Evolutionary conservation across 2,797 vertebrate genomes (phyloP).

Genomic region (Champsocephalus gunnari): DNA sequence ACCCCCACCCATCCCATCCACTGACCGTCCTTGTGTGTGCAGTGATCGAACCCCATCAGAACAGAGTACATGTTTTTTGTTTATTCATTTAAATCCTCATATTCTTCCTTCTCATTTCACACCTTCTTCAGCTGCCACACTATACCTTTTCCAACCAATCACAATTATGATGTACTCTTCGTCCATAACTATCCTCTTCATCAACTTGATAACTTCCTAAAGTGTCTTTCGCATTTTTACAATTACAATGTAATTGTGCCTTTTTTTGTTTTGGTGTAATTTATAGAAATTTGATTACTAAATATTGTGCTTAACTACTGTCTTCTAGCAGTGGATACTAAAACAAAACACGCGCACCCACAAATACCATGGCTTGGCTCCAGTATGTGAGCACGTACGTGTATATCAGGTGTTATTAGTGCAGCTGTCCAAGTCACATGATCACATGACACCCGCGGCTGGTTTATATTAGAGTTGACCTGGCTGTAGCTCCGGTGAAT

Average conservation of each 20-base stretch:
- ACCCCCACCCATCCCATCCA: constrained; percentile 45
- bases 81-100: constrained; percentile 21
- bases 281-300: neutral
- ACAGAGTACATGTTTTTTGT: constrained; percentile 73
- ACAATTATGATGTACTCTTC: constrained; percentile 9
- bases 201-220: neutral
- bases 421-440: constrained; percentile 75
- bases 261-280: neutral
- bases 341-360: constrained; percentile 4
- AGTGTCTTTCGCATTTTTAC: no score
- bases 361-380: constrained; percentile 22
- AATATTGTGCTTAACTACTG: neutral
- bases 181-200: constrained; percentile 4
- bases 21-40: constrained; percentile 58
- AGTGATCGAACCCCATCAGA: constrained; percentile 54
- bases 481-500: constrained; percentile 9
- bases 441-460: constrained; percentile 17
- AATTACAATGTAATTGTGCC: neutral
- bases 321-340: neutral
- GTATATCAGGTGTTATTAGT: constrained; percentile 51
- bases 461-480: constrained; percentile 44
- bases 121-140: constrained; percentile 22
- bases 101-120: constrained; percentile 28
- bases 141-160: constrained; percentile 38
- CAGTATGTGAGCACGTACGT: neutral